Percentiles rank a stretch among this genome's conserved stretches.
phyloP scores from a whole-genome alignment of 2,888 invertebrate species.

The Protophormia terraenovae region DNA sequence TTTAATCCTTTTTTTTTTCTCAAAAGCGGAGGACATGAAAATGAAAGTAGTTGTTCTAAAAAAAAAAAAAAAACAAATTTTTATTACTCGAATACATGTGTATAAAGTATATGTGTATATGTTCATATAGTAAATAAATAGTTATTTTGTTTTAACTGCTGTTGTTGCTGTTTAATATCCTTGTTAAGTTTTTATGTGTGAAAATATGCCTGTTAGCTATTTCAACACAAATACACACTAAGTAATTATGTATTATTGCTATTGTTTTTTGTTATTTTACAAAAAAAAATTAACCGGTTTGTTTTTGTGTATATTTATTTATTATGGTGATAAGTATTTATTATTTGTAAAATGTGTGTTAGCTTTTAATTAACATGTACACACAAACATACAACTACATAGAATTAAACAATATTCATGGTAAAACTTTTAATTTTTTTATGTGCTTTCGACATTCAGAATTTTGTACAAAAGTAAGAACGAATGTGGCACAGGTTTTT shows the following conservation, averaged over 20 bases:
- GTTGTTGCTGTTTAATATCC: constrained; percentile 43
- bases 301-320: too few species aligned
- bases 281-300: constrained; percentile 44
- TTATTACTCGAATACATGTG: background rate
- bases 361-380: constrained; percentile 68
- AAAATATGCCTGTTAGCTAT: constrained; percentile 55
- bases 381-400: background rate
- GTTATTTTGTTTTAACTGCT: background rate
- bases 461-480: background rate
- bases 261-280: constrained; percentile 20
- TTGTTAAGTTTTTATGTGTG: constrained; percentile 57
- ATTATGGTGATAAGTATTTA: constrained; percentile 36
- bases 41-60: constrained; percentile 12
- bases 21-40: constrained; percentile 23
- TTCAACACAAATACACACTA: constrained; percentile 9
- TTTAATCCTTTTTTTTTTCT: background rate
- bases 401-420: background rate
- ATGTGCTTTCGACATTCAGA: too few species aligned
- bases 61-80: background rate
- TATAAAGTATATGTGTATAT: background rate
- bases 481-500: background rate
- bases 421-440: background rate
- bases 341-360: constrained; percentile 67
- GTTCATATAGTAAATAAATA: background rate
- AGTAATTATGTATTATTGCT: constrained; percentile 45